Base-by-base conservation (phyloP, 1,140 invertebrate genomes). In the Ganaspis sp. region DNA sequence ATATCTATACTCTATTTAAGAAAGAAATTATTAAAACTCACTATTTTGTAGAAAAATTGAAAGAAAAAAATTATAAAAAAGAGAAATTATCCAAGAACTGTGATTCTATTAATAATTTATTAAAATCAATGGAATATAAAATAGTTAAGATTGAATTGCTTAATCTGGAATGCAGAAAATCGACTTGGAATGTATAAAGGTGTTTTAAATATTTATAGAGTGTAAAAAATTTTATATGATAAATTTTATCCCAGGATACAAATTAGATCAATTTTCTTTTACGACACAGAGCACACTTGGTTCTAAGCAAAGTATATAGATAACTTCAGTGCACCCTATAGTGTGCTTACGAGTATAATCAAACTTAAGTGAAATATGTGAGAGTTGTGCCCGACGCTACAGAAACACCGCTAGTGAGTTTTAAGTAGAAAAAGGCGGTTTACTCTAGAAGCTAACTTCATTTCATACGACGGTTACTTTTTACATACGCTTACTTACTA, bases 191-290 rank as follows among this genome's bases (percentile, higher is more conserved):
- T 17, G 3, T 49, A 8, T 6, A 49, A 2, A 49, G 17, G 45
- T 49, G 17, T 49, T 49, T 49, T 49, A 49, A 49, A 49, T 49
- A 49, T 49, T 49, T 49, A 49, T 49, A 49, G 15, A 49, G 45
- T 17, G 45, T 17, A 17, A 49, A 17, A 49, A 49, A 49, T 49
- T 49, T 49, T 17, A 49, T 17, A 4, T n/a, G n/a, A 49, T 49
- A 49, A 49, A 49, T 49, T 49, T 49, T n/a, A n/a, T 49, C 45
- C 45, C 45, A 49, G n/a, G 45, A 49, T 49, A 49, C 45, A 49
- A 49, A 49, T 49, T 49, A 49, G 45, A 49, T 49, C 45, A 49
- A 49, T 49, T 49, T 49, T 49, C 45, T 49, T 49, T 49, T 49
- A 49, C 17, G 45, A 49, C 12, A n/a, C 45, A 49, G 17, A 17